phyloP scores from a whole-genome alignment of 1,140 invertebrate genomes.

The Aplysia californica region DNA sequence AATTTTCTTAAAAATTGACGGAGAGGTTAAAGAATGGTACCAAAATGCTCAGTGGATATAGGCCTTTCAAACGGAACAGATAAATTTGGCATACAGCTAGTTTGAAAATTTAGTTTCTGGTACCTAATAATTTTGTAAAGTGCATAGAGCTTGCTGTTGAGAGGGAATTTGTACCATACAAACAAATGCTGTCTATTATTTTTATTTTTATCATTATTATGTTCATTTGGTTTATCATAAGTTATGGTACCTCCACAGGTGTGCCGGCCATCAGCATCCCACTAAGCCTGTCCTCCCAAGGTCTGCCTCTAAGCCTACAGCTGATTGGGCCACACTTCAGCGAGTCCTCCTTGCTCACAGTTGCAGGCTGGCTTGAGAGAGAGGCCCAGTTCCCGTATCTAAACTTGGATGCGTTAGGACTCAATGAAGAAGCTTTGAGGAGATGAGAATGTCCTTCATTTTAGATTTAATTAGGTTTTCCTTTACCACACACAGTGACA shows the following conservation, averaged over 20 bases:
- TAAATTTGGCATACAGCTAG: too few species aligned
- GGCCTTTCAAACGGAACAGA: too few species aligned
- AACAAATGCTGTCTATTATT: too few species aligned
- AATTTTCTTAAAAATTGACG: too few species aligned
- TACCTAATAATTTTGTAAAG: too few species aligned
- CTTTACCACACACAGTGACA: not conserved
- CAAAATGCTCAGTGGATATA: too few species aligned
- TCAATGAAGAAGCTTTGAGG: not conserved
- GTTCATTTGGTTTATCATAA: not conserved
- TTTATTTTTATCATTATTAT: not conserved
- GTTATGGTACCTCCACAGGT: too few species aligned
- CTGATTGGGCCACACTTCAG: constrained; percentile 86
- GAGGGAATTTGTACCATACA: too few species aligned
- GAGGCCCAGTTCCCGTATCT: constrained; percentile 3
- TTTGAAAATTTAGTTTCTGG: too few species aligned
- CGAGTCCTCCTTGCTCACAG: constrained; percentile 81
- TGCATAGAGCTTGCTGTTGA: too few species aligned
- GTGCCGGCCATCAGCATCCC: constrained; percentile 93
- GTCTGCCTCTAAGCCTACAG: constrained; percentile 91
- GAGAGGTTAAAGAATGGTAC: too few species aligned
- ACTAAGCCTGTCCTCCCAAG: constrained; percentile 79
- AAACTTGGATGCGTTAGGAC: not conserved
- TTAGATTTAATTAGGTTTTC: not conserved
- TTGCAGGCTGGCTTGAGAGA: constrained; percentile 88
- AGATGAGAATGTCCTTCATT: not conserved